Conservation (phyloP, 2,888 invertebrate species). For the Leptothorax acervorum region DNA sequence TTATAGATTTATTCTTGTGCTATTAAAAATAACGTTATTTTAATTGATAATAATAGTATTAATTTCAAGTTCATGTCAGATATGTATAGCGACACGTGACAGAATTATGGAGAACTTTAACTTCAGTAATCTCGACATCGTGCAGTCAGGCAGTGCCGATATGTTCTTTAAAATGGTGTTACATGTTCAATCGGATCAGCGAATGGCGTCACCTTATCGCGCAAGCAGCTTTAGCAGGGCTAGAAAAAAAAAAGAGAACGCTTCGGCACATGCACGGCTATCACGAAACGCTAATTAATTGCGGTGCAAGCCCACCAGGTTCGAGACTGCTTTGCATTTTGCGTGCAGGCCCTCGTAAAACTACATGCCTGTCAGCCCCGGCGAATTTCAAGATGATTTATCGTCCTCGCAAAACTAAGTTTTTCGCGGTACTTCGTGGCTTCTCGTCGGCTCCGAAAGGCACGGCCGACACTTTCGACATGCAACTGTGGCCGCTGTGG, state of each 20-base stretch:
- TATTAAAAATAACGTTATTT: neutral
- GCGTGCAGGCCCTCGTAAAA: conserved; percentile 83
- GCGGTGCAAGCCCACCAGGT: conserved; percentile 79
- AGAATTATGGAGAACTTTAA: conserved; percentile 25
- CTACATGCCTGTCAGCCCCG: conserved; percentile 82
- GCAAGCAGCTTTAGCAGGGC: conserved; percentile 61
- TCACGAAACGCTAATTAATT: conserved; percentile 84
- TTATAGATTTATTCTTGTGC: neutral
- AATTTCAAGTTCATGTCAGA: neutral
- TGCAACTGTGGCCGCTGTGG: conserved; percentile 63
- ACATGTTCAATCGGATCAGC: conserved; percentile 64
- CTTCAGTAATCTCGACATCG: conserved; percentile 32
- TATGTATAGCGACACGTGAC: conserved; percentile 15
- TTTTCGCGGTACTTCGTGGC: conserved; percentile 80
- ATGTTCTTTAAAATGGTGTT: conserved; percentile 48
- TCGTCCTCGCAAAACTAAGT: conserved; percentile 80
- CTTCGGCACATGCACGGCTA: conserved; percentile 82
- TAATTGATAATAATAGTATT: conserved; percentile 23
- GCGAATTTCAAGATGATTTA: conserved; percentile 84
- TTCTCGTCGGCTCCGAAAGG: conserved; percentile 61
- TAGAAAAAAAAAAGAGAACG: conserved; percentile 63
- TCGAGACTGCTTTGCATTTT: conserved; percentile 81
- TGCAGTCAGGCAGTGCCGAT: conserved; percentile 20
- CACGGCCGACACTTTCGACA: conserved; percentile 63
- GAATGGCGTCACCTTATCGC: conserved; percentile 80